A percentile compares a stretch with the other conserved stretches of the same genome.
phyloP scores from a whole-genome alignment of 2,888 invertebrate genomes.

The Pegoplata infirma region DNA sequence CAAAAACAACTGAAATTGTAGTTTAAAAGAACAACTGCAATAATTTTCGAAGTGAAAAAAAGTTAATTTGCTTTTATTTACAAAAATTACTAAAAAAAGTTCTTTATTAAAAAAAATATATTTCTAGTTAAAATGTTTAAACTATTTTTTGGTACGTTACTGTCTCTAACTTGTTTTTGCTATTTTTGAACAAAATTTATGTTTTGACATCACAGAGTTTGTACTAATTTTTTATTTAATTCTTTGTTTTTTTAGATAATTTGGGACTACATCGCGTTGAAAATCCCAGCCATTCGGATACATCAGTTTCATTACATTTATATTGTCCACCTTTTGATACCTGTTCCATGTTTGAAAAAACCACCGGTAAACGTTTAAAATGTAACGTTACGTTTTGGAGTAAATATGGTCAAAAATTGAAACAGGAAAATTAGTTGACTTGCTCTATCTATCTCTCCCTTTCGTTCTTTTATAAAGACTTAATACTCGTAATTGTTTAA shows the following conservation, averaged over 20 bases:
- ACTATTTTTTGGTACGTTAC: no score
- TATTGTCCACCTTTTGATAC: conserved; percentile 95
- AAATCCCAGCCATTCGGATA: conserved; percentile 92
- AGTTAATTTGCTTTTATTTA: no score
- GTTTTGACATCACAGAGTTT: neutral
- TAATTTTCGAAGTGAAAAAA: no score
- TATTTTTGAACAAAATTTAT: no score
- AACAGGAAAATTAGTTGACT: conserved; percentile 1
- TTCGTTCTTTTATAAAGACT: conserved; percentile 17
- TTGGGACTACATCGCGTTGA: conserved; percentile 97
- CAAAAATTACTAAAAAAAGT: no score
- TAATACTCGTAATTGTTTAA: conserved; percentile 5
- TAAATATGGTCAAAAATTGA: conserved; percentile 83
- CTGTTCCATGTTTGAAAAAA: conserved; percentile 94
- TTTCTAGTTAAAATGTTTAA: no score
- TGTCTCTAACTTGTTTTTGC: no score
- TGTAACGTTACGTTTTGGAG: conserved; percentile 94
- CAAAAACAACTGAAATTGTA: no score
- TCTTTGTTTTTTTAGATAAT: conserved; percentile 82
- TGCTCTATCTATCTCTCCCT: neutral
- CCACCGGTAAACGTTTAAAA: conserved; percentile 87
- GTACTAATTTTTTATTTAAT: neutral
- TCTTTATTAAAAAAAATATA: no score
- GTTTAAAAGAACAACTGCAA: no score
- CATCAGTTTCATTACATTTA: conserved; percentile 94